These are phyloP conservation scores for Elymnias hypermnestra DNA, from an alignment of 1,140 invertebrate species.

Conservation along the genomic window DNA sequence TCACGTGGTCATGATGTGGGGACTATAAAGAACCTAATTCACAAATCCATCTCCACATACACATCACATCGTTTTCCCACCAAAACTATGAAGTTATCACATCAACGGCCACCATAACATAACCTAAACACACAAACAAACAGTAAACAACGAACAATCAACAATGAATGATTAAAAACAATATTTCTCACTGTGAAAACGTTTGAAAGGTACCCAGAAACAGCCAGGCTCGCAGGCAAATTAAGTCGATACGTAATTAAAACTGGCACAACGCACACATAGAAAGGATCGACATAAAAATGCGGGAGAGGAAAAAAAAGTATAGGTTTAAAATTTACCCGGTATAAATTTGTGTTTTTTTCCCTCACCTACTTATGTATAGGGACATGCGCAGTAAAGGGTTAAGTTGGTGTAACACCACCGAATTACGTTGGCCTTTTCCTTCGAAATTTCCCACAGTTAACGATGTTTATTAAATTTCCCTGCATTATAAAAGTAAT, in stretches of 20 bases:
- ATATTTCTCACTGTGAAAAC: conserved; percentile 18
- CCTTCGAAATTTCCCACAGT: neutral
- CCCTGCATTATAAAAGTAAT: conserved; percentile 30
- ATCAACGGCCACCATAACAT: conserved; percentile 28
- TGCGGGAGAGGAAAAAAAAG: conserved; percentile 70
- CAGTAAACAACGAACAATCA: conserved; percentile 6
- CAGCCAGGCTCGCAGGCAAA: conserved; percentile 61
- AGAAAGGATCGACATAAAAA: conserved; percentile 72
- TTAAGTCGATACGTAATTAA: conserved; percentile 77
- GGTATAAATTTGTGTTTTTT: conserved; percentile 77
- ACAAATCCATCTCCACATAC: conserved; percentile 13
- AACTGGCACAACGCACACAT: conserved; percentile 69
- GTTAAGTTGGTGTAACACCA: conserved; percentile 41
- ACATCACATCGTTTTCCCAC: conserved; percentile 33
- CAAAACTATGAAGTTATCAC: conserved; percentile 33
- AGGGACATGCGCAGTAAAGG: conserved; percentile 71
- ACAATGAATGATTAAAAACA: conserved; percentile 11
- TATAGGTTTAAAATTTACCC: conserved; percentile 76
- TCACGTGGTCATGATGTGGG: conserved; percentile 38
- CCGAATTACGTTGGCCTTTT: conserved; percentile 16
- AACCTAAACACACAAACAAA: conserved; percentile 25
- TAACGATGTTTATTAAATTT: conserved; percentile 28
- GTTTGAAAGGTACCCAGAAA: conserved; percentile 36
- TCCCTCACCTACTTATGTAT: conserved; percentile 70
- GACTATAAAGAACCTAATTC: too few relatives aligned